Percentiles rank a stretch among this genome's conserved stretches.
phyloP scores from a whole-genome alignment of 2,797 vertebrate species.

The Psittacula derbiana region DNA sequence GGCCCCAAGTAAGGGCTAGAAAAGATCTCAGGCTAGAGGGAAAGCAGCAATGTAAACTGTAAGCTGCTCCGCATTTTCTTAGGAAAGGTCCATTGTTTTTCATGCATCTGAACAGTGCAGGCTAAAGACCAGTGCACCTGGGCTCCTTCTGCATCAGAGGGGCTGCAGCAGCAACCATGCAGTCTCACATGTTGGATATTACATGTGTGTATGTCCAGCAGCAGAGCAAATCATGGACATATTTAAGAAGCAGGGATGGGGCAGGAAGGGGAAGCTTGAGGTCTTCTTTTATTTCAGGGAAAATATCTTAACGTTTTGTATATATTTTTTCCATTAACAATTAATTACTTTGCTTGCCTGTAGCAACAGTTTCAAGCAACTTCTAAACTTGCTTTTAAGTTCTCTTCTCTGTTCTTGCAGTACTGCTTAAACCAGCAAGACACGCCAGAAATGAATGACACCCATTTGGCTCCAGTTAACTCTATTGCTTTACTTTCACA shows the following conservation, averaged over 20 bases:
- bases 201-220: neutral
- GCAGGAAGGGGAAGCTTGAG: neutral
- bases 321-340: neutral
- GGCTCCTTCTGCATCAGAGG: neutral
- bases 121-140: neutral
- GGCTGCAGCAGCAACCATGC: neutral
- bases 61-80: neutral
- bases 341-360: neutral
- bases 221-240: neutral
- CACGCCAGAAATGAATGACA: constrained; percentile 3
- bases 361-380: neutral
- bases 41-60: neutral
- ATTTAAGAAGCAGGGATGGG: neutral
- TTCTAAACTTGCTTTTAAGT: neutral
- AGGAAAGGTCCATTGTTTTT: neutral
- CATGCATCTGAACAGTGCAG: neutral
- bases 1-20: neutral
- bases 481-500: neutral
- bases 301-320: neutral
- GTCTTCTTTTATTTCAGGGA: neutral
- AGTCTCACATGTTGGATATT: neutral
- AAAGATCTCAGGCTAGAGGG: neutral
- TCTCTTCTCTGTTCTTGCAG: neutral
- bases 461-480: neutral
- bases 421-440: constrained; percentile 9